phyloP scores from a whole-genome alignment of 2,888 invertebrate species.

The Chalcis sispes region DNA sequence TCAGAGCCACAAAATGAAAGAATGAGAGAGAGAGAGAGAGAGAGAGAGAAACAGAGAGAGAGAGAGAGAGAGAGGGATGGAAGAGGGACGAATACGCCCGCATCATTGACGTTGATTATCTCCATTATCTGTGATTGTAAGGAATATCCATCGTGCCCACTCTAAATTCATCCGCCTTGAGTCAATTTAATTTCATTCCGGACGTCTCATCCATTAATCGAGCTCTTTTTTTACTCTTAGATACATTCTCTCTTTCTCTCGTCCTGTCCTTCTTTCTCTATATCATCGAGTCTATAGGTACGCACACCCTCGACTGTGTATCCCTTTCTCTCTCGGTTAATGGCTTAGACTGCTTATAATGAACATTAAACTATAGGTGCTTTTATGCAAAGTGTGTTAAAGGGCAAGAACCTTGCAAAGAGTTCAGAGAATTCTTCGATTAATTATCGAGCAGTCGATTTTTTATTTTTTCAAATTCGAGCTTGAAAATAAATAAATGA shows the following conservation, averaged over 20 bases:
- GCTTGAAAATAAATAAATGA: too few relatives aligned
- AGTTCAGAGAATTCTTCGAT: neutral
- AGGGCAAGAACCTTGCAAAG: constrained; percentile 40
- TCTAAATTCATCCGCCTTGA: constrained; percentile 54
- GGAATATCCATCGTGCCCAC: constrained; percentile 43
- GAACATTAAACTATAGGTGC: neutral
- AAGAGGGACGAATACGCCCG: constrained; percentile 14
- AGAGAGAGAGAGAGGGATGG: too few relatives aligned
- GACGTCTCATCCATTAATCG: constrained; percentile 43
- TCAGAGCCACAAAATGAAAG: neutral
- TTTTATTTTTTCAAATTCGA: neutral
- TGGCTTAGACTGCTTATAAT: neutral
- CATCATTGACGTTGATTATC: constrained; percentile 41
- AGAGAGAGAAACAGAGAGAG: neutral
- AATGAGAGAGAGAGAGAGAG: constrained; percentile 11
- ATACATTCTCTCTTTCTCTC: neutral
- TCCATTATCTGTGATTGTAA: constrained; percentile 57
- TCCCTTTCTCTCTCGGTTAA: constrained; percentile 14
- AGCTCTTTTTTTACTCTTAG: constrained; percentile 1
- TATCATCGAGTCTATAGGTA: neutral
- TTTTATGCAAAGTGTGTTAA: constrained; percentile 43
- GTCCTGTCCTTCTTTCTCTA: neutral
- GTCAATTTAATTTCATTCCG: constrained; percentile 53
- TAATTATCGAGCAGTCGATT: neutral
- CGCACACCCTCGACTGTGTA: neutral